Evolutionary conservation across 2,797 vertebrate species (phyloP).

Genomic region (Galaxias olidus): DNA sequence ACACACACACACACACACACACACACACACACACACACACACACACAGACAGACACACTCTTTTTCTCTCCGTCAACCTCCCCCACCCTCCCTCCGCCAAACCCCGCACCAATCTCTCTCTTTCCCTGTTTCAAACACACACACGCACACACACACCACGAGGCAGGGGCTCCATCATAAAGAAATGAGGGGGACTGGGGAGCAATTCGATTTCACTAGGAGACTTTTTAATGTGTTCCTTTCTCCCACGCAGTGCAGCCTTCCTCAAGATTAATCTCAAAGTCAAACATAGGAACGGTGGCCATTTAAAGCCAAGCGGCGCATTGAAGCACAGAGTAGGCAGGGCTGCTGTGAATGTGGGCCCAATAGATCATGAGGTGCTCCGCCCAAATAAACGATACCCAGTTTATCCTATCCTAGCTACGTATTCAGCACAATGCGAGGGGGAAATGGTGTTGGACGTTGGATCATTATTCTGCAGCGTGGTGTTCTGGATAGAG

Average conservation of each 20-base stretch:
- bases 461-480: too few species aligned
- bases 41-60: neutral
- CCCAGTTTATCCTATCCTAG: too few species aligned
- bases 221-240: conserved; percentile 63
- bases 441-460: too few species aligned
- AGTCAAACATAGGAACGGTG: conserved; percentile 69
- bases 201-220: conserved; percentile 70
- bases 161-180: conserved; percentile 60
- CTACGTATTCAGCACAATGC: too few species aligned
- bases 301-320: conserved; percentile 64
- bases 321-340: conserved; percentile 20
- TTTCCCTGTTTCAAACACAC: neutral
- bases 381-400: too few species aligned
- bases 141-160: conserved; percentile 19
- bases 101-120: neutral
- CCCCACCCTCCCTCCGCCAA: neutral
- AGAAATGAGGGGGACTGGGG: conserved; percentile 63
- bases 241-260: conserved; percentile 40
- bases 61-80: neutral
- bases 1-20: conserved; percentile 7
- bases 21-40: conserved; percentile 8
- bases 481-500: too few species aligned
- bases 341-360: neutral
- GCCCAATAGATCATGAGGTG: neutral
- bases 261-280: conserved; percentile 64